phyloP scores from a whole-genome alignment of 2,113 vertebrate genomes.

The Pollimyrus isidori region DNA sequence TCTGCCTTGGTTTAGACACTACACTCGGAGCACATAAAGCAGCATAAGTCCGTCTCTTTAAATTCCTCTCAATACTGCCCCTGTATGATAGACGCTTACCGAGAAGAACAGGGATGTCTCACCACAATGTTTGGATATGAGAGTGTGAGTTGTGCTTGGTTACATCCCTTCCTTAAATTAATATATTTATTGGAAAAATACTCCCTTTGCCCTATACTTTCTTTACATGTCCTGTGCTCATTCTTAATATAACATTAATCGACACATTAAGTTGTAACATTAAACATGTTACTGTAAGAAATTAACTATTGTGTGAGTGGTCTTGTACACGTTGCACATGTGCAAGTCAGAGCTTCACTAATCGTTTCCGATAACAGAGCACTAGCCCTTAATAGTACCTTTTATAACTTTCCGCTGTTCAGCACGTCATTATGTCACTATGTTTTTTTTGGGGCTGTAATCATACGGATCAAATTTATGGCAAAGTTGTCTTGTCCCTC shows the following conservation, averaged over 20 bases:
- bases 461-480: background rate
- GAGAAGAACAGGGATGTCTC: background rate
- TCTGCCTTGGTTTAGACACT: background rate
- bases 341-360: background rate
- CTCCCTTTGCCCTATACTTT: background rate
- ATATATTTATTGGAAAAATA: background rate
- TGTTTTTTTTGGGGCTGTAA: background rate
- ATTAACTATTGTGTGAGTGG: too few relatives aligned
- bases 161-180: background rate
- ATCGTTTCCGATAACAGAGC: background rate
- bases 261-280: too few relatives aligned
- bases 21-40: background rate
- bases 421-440: background rate
- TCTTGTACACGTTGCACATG: background rate
- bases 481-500: background rate
- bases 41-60: background rate
- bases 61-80: background rate
- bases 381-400: background rate
- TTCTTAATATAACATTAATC: too few relatives aligned
- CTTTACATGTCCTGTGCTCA: background rate
- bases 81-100: background rate
- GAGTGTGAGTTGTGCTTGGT: background rate
- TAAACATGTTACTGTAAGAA: too few relatives aligned
- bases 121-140: background rate
- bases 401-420: background rate